These are phyloP conservation scores for Saxidomus purpurata DNA, from an alignment of 1,140 invertebrate genomes.

Conservation along the genomic window DNA sequence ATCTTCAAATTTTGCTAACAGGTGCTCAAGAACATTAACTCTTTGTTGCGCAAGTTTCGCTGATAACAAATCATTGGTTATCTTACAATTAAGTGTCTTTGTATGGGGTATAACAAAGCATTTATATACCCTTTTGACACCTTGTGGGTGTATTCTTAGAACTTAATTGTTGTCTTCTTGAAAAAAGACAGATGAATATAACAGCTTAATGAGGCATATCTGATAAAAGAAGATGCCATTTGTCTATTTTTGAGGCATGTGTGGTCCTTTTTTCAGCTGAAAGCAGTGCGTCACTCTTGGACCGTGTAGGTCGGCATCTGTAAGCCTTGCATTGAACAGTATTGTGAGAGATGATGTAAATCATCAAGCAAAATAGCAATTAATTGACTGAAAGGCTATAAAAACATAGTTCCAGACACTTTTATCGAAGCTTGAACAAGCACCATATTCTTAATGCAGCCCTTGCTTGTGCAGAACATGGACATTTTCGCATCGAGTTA, in stretches of 20 bases:
- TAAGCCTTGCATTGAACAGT: background rate
- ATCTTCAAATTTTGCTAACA: conserved; percentile 50
- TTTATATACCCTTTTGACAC: background rate
- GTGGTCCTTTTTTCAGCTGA: conserved; percentile 1
- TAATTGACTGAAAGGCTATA: conserved; percentile 1
- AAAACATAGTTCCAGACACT: conserved; percentile 21
- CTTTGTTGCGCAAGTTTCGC: conserved; percentile 20
- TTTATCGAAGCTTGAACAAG: background rate
- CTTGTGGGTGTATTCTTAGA: background rate
- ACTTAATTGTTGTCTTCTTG: background rate
- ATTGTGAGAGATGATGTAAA: background rate
- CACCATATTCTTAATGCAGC: background rate
- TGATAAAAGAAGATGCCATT: conserved; percentile 7
- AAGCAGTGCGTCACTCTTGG: background rate
- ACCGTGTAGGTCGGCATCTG: background rate
- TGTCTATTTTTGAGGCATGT: conserved; percentile 16
- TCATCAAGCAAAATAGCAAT: conserved; percentile 8
- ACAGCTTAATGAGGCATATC: background rate
- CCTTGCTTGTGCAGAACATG: background rate
- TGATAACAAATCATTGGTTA: conserved; percentile 46
- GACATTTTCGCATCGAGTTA: conserved; percentile 16
- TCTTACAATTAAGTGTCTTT: conserved; percentile 53
- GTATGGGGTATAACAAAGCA: conserved; percentile 29
- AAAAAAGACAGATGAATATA: conserved; percentile 36
- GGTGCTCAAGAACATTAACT: conserved; percentile 33